Conservation (phyloP, 2,888 invertebrate species). For the Endotricha flammealis region DNA sequence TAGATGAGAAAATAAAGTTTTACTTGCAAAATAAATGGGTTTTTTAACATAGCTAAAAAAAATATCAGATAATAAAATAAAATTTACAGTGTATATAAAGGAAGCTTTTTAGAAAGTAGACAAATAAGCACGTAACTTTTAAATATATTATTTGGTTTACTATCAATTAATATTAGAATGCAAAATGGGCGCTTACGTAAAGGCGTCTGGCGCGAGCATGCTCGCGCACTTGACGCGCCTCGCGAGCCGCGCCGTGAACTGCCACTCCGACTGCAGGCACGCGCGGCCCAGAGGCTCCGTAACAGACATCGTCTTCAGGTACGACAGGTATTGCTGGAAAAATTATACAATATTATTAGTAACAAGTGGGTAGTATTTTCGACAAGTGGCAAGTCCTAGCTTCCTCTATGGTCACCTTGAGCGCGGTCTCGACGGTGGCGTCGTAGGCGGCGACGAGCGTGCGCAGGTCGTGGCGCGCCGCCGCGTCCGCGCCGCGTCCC, state of each 20-base stretch:
- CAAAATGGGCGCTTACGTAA: constrained; percentile 86
- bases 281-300: constrained; percentile 85
- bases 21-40: no score
- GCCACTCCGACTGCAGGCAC: constrained; percentile 92
- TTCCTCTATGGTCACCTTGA: constrained; percentile 79
- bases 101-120: no score
- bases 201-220: constrained; percentile 84
- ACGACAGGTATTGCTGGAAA: constrained; percentile 88
- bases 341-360: not conserved
- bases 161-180: no score
- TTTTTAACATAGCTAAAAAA: no score
- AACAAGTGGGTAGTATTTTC: not conserved
- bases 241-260: constrained; percentile 87
- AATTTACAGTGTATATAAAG: constrained; percentile 1
- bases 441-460: constrained; percentile 85
- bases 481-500: constrained; percentile 42
- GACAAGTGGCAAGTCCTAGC: not conserved
- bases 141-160: no score
- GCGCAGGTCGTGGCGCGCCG: constrained; percentile 64
- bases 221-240: constrained; percentile 87
- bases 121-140: no score
- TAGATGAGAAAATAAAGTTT: no score
- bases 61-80: no score
- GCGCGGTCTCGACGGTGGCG: constrained; percentile 84
- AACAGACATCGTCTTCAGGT: constrained; percentile 89